Percentiles rank a stretch among this genome's conserved stretches.
Conservation (phyloP, 1,140 invertebrate genomes). For the Anoplolepis gracilipes region DNA sequence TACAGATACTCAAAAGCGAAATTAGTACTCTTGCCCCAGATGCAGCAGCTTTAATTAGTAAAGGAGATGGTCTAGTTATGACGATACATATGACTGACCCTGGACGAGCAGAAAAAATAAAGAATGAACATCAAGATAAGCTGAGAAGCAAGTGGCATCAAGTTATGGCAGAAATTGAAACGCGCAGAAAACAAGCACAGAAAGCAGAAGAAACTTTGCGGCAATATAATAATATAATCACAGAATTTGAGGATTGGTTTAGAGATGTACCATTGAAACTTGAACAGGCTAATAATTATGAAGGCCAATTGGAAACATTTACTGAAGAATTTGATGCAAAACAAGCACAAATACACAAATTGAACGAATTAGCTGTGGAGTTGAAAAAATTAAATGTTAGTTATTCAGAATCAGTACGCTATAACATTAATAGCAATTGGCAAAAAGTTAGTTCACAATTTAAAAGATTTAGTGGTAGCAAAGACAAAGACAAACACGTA, state of each 20-base stretch:
- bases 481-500: slow-evolving; percentile 83
- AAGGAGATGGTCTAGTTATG: slow-evolving; percentile 91
- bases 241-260: slow-evolving; percentile 86
- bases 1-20: slow-evolving; percentile 88
- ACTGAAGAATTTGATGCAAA: slow-evolving; percentile 84
- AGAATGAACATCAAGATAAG: slow-evolving; percentile 87
- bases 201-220: slow-evolving; percentile 87
- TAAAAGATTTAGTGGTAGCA: slow-evolving; percentile 85
- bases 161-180: slow-evolving; percentile 89
- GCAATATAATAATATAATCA: slow-evolving; percentile 84
- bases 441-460: slow-evolving; percentile 84
- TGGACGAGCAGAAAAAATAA: slow-evolving; percentile 86
- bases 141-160: slow-evolving; percentile 89
- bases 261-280: slow-evolving; percentile 85
- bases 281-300: slow-evolving; percentile 87
- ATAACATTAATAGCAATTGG: slow-evolving; percentile 84
- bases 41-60: slow-evolving; percentile 92
- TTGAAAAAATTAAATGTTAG: slow-evolving; percentile 84
- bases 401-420: slow-evolving; percentile 80
- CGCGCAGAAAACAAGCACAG: slow-evolving; percentile 86
- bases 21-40: slow-evolving; percentile 90
- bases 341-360: slow-evolving; percentile 84
- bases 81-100: slow-evolving; percentile 87
- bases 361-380: slow-evolving; percentile 85
- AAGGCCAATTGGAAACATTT: slow-evolving; percentile 85